Base-by-base conservation (phyloP, 2,888 invertebrate genomes). In the Balanococcus diminutus region DNA sequence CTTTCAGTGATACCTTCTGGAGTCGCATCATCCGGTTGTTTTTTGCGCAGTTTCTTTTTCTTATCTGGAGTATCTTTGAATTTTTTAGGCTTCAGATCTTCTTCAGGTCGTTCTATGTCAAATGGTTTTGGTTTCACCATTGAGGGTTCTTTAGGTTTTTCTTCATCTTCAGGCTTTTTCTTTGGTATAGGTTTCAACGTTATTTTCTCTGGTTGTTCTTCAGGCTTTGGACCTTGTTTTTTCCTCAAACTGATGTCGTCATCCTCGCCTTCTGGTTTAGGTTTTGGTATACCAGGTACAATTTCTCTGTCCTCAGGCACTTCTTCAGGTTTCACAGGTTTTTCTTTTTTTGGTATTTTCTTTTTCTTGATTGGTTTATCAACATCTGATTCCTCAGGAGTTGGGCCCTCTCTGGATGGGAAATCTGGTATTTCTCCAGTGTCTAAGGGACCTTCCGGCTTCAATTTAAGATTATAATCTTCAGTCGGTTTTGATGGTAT, bases 241-340 rank as follows among this genome's bases (percentile, higher is more conserved):
- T 89, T 89, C 61, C 89, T 90, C 86, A 91, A 90, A 36, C 90
- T 90, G 81, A 90, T 89, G 25, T 89, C 89, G 86, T 90, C 89
- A 0, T 88, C 88, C 79, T 89, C 88, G 36, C 88, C 88, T 87
- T 89, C 87, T 2, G 87, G 88, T 75, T 86, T 81, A 51, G 89
- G 88, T 87, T 89, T 88, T 83, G 89, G 75, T 46, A 81, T 87
- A 0, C 86, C 84, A 31, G 28, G 28, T 19, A 22, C 28, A 16
- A 81, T 84, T 46, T 88, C 88, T 32, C 87, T 87, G 31, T 88
- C 88, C 87, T 89, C 89, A 6, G 88, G 88, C 61, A 88, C 87
- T 82, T 83, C 86, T 79, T 87, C 79, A 81, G 87, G 79, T 87
- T 88, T 87, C 19, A 87, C 79, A 36, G 89, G 88, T 87, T 89